Evolutionary conservation across 2,797 vertebrate species (phyloP).

Genomic region (Chelon auratus): DNA sequence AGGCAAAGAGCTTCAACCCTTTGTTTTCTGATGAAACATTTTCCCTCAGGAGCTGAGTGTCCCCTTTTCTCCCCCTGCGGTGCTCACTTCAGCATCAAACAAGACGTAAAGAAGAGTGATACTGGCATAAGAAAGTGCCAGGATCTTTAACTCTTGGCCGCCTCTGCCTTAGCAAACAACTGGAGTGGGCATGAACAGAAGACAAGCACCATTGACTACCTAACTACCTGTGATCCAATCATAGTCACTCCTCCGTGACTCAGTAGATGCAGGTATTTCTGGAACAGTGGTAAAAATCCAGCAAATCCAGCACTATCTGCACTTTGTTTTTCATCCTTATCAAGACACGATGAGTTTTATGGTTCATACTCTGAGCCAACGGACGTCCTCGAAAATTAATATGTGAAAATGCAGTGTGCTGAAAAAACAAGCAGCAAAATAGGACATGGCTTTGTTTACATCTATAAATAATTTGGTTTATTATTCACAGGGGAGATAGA

Average conservation of each 20-base stretch:
- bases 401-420: slow-evolving; percentile 41
- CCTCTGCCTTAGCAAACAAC: slow-evolving; percentile 30
- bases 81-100: slow-evolving; percentile 59
- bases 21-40: slow-evolving; percentile 54
- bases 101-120: slow-evolving; percentile 56
- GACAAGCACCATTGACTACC: slow-evolving; percentile 64
- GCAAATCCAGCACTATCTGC: slow-evolving; percentile 7
- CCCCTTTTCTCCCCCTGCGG: slow-evolving; percentile 21
- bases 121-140: slow-evolving; percentile 47
- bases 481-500: slow-evolving; percentile 46
- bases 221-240: slow-evolving; percentile 63
- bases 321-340: slow-evolving; percentile 20
- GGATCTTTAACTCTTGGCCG: slow-evolving; percentile 36
- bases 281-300: background rate
- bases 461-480: slow-evolving; percentile 63
- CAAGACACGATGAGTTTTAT: slow-evolving; percentile 25
- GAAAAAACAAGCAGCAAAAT: slow-evolving; percentile 48
- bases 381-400: slow-evolving; percentile 55
- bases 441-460: slow-evolving; percentile 61
- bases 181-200: slow-evolving; percentile 37
- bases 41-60: slow-evolving; percentile 30
- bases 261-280: slow-evolving; percentile 17
- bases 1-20: slow-evolving; percentile 32
- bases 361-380: slow-evolving; percentile 31
- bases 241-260: slow-evolving; percentile 27